Percentiles rank a stretch among this genome's conserved stretches.
These are phyloP conservation scores for Coracias cyanogaster DNA, from an alignment of 2,797 vertebrate species.

Conservation along the genomic window DNA sequence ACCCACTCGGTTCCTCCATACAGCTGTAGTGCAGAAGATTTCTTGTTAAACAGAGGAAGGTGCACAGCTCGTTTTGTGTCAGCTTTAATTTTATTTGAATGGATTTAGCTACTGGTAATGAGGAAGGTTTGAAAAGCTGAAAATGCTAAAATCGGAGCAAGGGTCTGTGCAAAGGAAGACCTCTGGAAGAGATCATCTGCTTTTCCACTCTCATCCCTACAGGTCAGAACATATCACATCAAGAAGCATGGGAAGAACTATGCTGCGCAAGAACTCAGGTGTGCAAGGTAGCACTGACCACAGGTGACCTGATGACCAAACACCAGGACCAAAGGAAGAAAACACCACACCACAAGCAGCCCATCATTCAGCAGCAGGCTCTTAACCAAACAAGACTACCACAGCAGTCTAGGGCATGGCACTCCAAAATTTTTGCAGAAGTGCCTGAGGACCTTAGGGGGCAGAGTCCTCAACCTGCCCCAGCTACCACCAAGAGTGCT, in stretches of 20 bases:
- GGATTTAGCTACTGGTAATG: background rate
- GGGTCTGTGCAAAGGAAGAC: background rate
- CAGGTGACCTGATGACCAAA: background rate
- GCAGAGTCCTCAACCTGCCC: background rate
- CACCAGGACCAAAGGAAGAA: background rate
- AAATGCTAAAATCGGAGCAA: background rate
- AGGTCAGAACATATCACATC: background rate
- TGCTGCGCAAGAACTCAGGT: background rate
- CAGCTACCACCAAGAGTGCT: background rate
- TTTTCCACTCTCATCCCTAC: background rate
- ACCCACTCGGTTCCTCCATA: background rate
- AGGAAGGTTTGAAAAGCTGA: background rate
- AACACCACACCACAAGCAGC: background rate
- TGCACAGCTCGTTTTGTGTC: background rate
- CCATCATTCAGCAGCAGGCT: background rate
- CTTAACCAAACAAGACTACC: background rate
- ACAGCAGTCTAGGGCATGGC: background rate
- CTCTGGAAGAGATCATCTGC: rapidly evolving
- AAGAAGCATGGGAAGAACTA: background rate
- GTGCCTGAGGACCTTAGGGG: background rate
- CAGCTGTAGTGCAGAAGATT: background rate
- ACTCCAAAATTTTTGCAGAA: background rate
- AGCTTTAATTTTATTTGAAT: background rate
- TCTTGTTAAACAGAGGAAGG: background rate
- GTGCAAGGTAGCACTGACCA: background rate